Conservation (phyloP, 2,797 vertebrate species). For the Garrulus glandarius region DNA sequence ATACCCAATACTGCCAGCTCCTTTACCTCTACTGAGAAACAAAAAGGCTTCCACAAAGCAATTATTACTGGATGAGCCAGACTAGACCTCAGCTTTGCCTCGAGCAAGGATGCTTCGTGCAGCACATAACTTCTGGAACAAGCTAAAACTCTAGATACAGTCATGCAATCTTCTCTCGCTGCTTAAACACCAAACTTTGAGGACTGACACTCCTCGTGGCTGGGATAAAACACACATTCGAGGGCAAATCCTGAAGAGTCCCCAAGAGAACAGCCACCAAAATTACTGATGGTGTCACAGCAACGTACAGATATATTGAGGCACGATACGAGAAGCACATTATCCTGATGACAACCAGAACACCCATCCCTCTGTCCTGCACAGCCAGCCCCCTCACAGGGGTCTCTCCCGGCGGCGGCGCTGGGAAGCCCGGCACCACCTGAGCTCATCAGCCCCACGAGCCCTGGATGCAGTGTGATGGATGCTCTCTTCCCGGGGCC, state of each 20-base stretch:
- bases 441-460: fast-evolving
- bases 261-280: too few relatives aligned
- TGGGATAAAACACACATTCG: fast-evolving
- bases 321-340: fast-evolving
- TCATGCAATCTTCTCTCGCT: fast-evolving
- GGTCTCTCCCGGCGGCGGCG: fast-evolving
- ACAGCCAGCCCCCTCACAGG: fast-evolving
- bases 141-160: not conserved
- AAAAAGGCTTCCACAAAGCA: not conserved
- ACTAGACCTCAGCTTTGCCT: not conserved
- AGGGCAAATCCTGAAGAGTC: not conserved
- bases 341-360: fast-evolving
- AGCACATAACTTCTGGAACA: fast-evolving
- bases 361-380: fast-evolving
- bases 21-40: fast-evolving
- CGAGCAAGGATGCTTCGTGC: fast-evolving
- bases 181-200: not conserved
- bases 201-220: fast-evolving
- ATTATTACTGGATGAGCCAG: not conserved
- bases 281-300: fast-evolving
- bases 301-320: fast-evolving
- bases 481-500: fast-evolving
- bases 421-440: not conserved
- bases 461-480: fast-evolving
- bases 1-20: not conserved